Percentiles rank a stretch among this genome's conserved stretches.
Conservation (phyloP, 2,888 invertebrate species). For the Clitarchus hookeri region DNA sequence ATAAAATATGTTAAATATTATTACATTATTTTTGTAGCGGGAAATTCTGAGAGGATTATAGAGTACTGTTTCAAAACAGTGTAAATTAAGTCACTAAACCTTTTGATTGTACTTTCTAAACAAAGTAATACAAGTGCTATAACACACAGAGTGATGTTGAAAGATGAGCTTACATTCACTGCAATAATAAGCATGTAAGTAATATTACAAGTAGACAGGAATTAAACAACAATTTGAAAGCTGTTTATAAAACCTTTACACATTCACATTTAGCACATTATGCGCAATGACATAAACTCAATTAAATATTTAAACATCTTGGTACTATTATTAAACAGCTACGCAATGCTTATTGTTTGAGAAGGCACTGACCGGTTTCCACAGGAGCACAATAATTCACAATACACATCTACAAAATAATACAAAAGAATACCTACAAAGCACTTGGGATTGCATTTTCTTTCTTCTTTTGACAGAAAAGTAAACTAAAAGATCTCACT, state of each 20-base stretch:
- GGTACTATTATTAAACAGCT: not conserved
- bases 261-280: not conserved
- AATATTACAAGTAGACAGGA: not conserved
- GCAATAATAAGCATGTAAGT: not conserved
- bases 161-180: not conserved
- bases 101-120: not conserved
- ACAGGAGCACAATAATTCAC: not conserved
- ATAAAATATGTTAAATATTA: not conserved
- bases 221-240: not conserved
- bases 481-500: not conserved
- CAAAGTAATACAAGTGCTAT: not conserved
- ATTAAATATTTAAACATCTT: constrained; percentile 14
- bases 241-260: not conserved
- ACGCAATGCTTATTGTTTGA: constrained; percentile 14
- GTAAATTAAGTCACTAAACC: not conserved
- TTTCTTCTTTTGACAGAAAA: not conserved
- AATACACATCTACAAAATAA: not conserved
- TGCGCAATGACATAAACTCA: not conserved
- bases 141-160: not conserved
- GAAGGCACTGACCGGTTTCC: constrained; percentile 9
- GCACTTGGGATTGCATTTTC: not conserved
- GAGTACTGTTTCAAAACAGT: too few species aligned
- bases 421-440: not conserved
- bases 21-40: not conserved
- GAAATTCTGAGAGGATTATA: not conserved